Conservation (phyloP, 2,797 vertebrate genomes). For the Pseudochaenichthys georgianus region DNA sequence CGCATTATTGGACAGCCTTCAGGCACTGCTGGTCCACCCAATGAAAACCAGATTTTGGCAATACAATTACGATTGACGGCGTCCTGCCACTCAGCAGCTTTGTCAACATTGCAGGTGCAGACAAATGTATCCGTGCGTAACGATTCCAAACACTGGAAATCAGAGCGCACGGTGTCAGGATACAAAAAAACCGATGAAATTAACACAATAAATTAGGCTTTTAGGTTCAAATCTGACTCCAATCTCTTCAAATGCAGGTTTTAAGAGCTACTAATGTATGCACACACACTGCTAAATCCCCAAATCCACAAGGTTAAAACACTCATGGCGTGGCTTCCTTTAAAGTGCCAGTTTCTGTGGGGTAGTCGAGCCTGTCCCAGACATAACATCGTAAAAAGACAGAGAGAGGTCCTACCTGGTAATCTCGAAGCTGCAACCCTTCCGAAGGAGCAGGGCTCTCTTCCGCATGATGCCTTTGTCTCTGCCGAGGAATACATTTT, state of each 20-base stretch:
- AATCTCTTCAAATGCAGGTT: neutral
- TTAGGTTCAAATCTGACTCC: neutral
- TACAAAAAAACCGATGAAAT: neutral
- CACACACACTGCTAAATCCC: constrained; percentile 32
- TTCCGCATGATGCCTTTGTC: constrained; percentile 90
- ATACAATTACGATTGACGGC: constrained; percentile 21
- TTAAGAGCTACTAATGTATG: constrained; percentile 29
- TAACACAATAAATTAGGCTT: neutral
- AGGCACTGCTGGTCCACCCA: constrained; percentile 10
- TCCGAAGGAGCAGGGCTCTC: constrained; percentile 88
- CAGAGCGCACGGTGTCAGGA: constrained; percentile 10
- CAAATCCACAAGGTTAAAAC: constrained; percentile 33
- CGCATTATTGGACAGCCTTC: constrained; percentile 25
- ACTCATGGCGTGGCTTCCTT: constrained; percentile 1
- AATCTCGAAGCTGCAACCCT: constrained; percentile 92
- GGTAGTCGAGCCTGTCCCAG: constrained; percentile 48
- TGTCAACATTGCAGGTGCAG: constrained; percentile 58
- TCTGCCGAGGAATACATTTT: constrained; percentile 88
- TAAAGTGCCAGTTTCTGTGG: constrained; percentile 25
- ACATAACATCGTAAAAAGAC: constrained; percentile 12
- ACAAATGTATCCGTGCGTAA: constrained; percentile 67
- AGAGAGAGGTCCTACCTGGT: constrained; percentile 82
- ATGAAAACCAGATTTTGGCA: constrained; percentile 25
- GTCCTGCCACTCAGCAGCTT: constrained; percentile 34
- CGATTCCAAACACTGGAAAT: constrained; percentile 22